Base-by-base conservation (phyloP, 2,888 invertebrate species). In the Ditula angustiorana region DNA sequence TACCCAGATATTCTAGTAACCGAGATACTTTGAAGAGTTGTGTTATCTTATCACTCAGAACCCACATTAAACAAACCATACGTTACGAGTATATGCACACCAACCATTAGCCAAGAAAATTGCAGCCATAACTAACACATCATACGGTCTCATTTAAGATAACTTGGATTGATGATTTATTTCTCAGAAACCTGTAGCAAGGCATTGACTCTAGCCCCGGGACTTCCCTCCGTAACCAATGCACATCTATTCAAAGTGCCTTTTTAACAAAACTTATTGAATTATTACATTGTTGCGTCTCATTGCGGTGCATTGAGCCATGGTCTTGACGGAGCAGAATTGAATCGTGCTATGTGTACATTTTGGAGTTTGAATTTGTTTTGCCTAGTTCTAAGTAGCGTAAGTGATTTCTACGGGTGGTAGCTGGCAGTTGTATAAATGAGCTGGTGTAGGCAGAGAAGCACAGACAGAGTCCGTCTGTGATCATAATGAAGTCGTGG, bases 341-440 rank as follows among this genome's bases (percentile, higher is more conserved):
- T 80, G 79, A 67, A 82, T 71, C 24, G 63, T 55, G 69, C 23
- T 28, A 53, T 26, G 55, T 64, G 62, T 16, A 69, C 62, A 66
- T 66, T 66, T 26, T 61, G 65, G 63, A 72, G 66, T 62, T 71
- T 72, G 66, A 66, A 68, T 74, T 71, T 4, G 19, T 21, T 41
- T 24, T 35, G 30, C 19, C 3, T 11, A 26, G 41, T 21, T 50
- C 13, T 26, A 44, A 19, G 63, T 63, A 62, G 10, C 21, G 30
- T 19, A 7, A 24, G 30, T 13, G 13, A 50, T 21, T 50, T 30
- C 30, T 26, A 41, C 8, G 28, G 21, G 23, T 67, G 30, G 67
- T 71, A 71, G 69, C 70, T 61, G 68, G 67, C n/a, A 69, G 70
- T 69, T 71, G 75, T 85, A 84, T 86, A 85, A 81, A 83, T 82